phyloP scores from a whole-genome alignment of 2,888 invertebrate species.

The Ophion costatus region DNA sequence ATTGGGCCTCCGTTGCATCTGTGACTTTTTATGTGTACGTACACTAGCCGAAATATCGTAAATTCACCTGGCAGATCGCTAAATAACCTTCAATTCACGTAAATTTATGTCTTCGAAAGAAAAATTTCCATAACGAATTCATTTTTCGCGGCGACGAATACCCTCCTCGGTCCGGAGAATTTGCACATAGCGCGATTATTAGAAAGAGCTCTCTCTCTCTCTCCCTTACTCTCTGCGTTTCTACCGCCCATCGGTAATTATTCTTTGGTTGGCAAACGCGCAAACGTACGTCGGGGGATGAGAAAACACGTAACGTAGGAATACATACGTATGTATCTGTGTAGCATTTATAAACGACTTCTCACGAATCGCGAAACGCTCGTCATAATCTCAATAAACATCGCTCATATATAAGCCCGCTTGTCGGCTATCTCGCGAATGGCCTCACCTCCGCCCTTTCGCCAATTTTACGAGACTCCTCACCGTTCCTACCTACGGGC shows the following conservation, averaged over 20 bases:
- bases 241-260: conserved; percentile 49
- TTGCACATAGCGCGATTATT: not conserved
- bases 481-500: conserved; percentile 36
- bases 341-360: conserved; percentile 70
- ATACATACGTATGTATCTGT: conserved; percentile 8
- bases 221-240: not conserved
- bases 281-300: conserved; percentile 27
- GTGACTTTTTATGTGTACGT: too few relatives aligned
- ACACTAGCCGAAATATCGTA: too few relatives aligned
- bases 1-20: too few relatives aligned
- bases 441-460: conserved; percentile 72
- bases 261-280: conserved; percentile 19
- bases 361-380: conserved; percentile 70
- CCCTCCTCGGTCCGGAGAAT: too few relatives aligned
- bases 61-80: too few relatives aligned
- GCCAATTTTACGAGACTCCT: conserved; percentile 72
- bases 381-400: conserved; percentile 80
- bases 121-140: too few relatives aligned
- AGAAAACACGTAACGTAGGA: conserved; percentile 18
- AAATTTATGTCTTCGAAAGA: too few relatives aligned
- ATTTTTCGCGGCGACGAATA: too few relatives aligned
- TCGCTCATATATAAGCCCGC: conserved; percentile 69
- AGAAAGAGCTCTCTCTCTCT: conserved; percentile 17
- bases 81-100: too few relatives aligned
- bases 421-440: conserved; percentile 31